A percentile compares a stretch with the other conserved stretches of the same genome.
Conservation (phyloP, 2,797 vertebrate species). For the Rhinogobio ventralis region DNA sequence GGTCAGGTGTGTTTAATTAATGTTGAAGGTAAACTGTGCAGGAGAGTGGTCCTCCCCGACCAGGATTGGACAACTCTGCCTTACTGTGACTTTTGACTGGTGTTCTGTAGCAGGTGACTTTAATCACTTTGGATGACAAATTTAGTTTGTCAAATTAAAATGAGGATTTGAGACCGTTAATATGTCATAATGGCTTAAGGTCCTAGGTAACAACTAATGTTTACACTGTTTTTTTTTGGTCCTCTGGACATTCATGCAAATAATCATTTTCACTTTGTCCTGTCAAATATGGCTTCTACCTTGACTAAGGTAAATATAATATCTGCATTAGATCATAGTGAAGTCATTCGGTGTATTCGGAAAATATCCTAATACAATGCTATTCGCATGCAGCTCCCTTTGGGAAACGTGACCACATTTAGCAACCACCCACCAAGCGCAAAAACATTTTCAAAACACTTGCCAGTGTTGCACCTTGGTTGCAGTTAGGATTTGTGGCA, state of each 20-base stretch:
- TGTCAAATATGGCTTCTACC: not conserved
- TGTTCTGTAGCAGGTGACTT: not conserved
- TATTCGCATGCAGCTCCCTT: not conserved
- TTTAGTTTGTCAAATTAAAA: not conserved
- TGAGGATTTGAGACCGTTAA: not conserved
- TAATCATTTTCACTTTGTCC: not conserved
- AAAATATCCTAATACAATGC: not conserved
- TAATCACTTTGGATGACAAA: not conserved
- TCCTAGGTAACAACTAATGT: not conserved
- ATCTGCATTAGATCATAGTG: not conserved
- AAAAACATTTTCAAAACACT: not conserved
- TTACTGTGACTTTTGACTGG: conserved; percentile 18
- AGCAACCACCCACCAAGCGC: not conserved
- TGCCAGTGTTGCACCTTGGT: not conserved
- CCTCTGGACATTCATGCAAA: not conserved
- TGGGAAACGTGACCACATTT: not conserved
- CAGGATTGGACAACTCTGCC: not conserved
- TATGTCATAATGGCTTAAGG: not conserved
- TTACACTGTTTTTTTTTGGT: not conserved
- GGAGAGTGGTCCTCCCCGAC: not conserved
- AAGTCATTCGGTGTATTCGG: not conserved
- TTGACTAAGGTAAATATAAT: not conserved
- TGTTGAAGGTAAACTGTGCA: not conserved
- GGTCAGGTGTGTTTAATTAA: not conserved
- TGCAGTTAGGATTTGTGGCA: not conserved